Percentiles rank a stretch among this genome's conserved stretches.
Evolutionary conservation across 1,140 invertebrate genomes (phyloP).

Genomic region (Halictus rubicundus): DNA sequence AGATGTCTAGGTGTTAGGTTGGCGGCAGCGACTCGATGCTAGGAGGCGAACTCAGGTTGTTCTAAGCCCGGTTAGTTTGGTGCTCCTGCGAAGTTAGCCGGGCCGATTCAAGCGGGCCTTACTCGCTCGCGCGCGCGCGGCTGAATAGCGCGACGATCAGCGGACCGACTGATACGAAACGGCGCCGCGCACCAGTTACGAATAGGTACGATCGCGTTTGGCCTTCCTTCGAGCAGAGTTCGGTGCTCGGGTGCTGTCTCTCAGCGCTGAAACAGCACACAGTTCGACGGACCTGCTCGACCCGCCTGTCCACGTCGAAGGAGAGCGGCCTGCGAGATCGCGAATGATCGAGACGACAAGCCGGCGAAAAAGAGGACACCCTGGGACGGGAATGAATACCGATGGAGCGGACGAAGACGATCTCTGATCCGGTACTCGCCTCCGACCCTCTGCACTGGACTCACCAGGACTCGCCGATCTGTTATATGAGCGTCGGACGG

Average conservation of each 20-base stretch:
- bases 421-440: neutral
- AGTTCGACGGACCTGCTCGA: too few species aligned
- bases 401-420: too few species aligned
- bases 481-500: constrained; percentile 18
- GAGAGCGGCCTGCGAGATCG: too few species aligned
- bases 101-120: neutral
- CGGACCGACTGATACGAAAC: constrained; percentile 40
- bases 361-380: neutral
- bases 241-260: neutral
- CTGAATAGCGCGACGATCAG: constrained; percentile 39
- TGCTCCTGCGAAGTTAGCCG: too few species aligned
- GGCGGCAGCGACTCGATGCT: neutral
- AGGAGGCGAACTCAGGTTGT: too few species aligned
- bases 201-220: constrained; percentile 30
- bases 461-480: neutral
- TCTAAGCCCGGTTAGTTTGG: too few species aligned
- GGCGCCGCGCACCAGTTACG: constrained; percentile 9
- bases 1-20: neutral
- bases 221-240: constrained; percentile 37
- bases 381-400: neutral
- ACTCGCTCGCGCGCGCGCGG: neutral
- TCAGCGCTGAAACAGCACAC: neutral
- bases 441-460: constrained; percentile 9
- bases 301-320: too few species aligned
- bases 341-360: too few species aligned